Base-by-base conservation (phyloP, 2,888 invertebrate species). In the Lithosia quadra region DNA sequence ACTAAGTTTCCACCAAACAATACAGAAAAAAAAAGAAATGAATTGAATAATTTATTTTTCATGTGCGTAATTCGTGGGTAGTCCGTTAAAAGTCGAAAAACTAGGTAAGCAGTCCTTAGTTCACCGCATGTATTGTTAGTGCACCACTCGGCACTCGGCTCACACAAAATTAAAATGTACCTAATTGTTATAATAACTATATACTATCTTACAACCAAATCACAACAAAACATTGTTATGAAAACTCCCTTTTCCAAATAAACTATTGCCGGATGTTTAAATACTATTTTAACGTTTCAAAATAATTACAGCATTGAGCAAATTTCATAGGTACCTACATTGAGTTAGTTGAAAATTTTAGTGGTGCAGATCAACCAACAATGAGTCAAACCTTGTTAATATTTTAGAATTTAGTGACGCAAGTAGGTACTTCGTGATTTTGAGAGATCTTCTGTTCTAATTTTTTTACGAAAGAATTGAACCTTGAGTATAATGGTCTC, bases 391-490 rank as follows among this genome's bases (percentile, higher is more conserved):
- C 11, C n/a, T n/a, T 34, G 55, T 55, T 28, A 43, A 36, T 67
- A 62, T 56, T 67, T 56, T 67, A 61, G 67, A 56, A 53, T 21
- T 36, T 55, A 36, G 28, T 67, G 53, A 67, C 67, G 61, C 21
- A 59, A 9, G 10, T 28, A 18, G 13, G 10, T 28, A 18, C 39
- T 49, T 49, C 18, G 49, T 49, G n/a, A 9, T 49, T 49, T 8
- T 18, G n/a, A 24, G 22, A 56, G 22, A 11, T 11, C 22, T 56
- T n/a, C 8, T 49, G 49, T n/a, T 49, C n/a, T 9, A n/a, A 43
- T 18, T 49, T 39, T n/a, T n/a, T n/a, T n/a, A n/a, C n/a, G n/a
- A n/a, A n/a, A n/a, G n/a, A n/a, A n/a, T n/a, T n/a, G n/a, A n/a
- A n/a, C n/a, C n/a, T n/a, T n/a, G n/a, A n/a, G n/a, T n/a, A n/a